Evolutionary conservation across 2,888 invertebrate species (phyloP), one percentile per base, ranked within the genome.

Genomic region (Chrysolina americana): DNA sequence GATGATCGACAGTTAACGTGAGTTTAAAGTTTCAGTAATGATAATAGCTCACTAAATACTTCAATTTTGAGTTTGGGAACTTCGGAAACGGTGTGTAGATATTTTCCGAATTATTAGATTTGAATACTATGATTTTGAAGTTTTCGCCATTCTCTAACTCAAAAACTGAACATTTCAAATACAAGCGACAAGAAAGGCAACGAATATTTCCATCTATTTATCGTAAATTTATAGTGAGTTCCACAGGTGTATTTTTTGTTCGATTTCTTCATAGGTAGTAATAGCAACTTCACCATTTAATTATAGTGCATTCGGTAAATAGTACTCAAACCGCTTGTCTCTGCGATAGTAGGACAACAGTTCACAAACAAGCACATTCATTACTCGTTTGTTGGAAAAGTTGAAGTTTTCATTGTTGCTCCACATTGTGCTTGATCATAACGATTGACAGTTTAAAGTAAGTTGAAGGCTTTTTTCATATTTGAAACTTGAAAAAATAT

Each of bases 361-460:
- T 66, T 53, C 15, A 53, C 41, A 68, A 53, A 53, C 19, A 17
- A 68, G 41, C 44, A n/a, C 53, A 68, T 48, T 53, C 68, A 68
- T 53, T 53, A 41, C 41, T 68, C 21, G 36, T 9, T 50, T 28
- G 50, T 65, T 68, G 53, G 17, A 71, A 66, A 70, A 17, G 56
- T 59, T 68, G 50, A 19, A 44, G 65, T 74, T 28, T 28, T 28
- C 5, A 28, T 28, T 28, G 28, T 5, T 70, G 73, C 65, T 65
- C 50, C 68, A 36, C 65, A 72, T 68, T 68, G 68, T 44, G 44
- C 41, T 69, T 75, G 72, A 68, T 71, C 66, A 53, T 71, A 74
- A 71, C 71, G 70, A 73, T 70, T 74, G 70, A 70, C 63, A 65
- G 65, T 44, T 4, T 36, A 65, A n/a, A n/a, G 44, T 19, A 21